Evolutionary conservation across 2,113 vertebrate species (phyloP), one percentile per base, ranked within the genome.

Genomic region (Hippocampus zosterae): DNA sequence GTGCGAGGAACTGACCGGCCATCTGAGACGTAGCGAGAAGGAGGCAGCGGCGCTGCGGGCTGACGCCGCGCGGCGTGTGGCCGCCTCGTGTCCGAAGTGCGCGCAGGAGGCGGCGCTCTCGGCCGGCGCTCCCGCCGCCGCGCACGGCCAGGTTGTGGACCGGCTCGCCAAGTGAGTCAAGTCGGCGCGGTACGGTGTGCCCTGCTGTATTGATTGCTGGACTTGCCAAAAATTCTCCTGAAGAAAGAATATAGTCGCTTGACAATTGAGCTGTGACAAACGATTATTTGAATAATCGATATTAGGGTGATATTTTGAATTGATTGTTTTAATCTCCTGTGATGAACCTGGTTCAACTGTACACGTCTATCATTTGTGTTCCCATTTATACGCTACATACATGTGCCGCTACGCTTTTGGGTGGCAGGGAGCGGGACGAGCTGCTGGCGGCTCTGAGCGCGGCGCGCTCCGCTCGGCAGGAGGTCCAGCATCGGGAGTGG

Each of bases 351-450:
- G 12, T 12, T 11, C 0, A 12, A 44, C 42, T 11, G 42, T 44
- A 11, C 42, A 37, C 33, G 33, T 37, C 33, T 37, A 37, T 37
- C 33, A 37, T 37, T 37, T 37, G 5, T 37, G 33, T 37, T 37
- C 5, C 33, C 6, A 5, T 5, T 2, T 37, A 37, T 6, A 37
- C 0, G 33, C 6, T 37, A 5, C 33, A 37, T 37, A 37, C 33
- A 37, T 37, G 33, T 37, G 0, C 33, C 0, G 6, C 33, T 37
- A 37, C 33, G 5, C 33, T 37, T 33, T 37, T 37, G 33, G 33
- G 33, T 5, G 72, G 1, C 84, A 98, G 97, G 86, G 97, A 98
- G 80, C 93, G 94, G 67, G 93, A 98, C 81, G 97, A 98, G 71
- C 84, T 98, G 81, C 88, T 95, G 85, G 84, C 80, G 33, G 92